Evolutionary conservation across 1,140 invertebrate genomes (phyloP), one percentile per base, ranked within the genome.

Genomic region (Apis dorsata): DNA sequence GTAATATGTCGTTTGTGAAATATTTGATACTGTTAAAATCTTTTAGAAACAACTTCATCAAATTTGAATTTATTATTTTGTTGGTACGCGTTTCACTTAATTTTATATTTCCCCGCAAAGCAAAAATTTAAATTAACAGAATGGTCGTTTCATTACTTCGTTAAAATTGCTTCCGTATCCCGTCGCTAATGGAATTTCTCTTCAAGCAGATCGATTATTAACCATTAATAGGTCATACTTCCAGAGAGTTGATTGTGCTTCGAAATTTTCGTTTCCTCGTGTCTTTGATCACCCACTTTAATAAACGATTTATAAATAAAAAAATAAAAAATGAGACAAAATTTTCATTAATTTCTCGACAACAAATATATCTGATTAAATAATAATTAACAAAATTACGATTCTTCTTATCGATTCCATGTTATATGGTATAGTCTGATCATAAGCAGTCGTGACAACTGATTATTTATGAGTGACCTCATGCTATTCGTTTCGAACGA

Each of bases 191-290:
- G 79, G 62, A 81, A 81, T 81, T 81, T 75, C 70, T 73, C 49
- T 57, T 66, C 72, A 65, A 81, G 53, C 79, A 66, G 62, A 81
- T 75, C 79, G 62, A 81, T 75, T 81, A 81, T 81, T 81, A 74
- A 80, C 62, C 62, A 81, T 81, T 81, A 81, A 74, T 74, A 74
- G 70, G 70, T 81, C 70, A 65, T 55, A 44, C 77, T 66, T 66
- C 53, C 24, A 72, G 51, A 21, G 21, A 44, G 21, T 10, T 28
- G 5, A 49, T 63, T n/a, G n/a, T 59, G 24, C 68, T 9, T 53
- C 11, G 53, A 28, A 68, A 81, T 75, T 72, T 63, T 60, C 78
- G 72, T 63, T 19, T 34, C 9, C 10, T 19, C n/a, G 4, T 79
- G 19, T 49, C 34, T 59, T 81, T 53, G 15, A 28, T n/a, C 28